Percentiles rank a stretch among this genome's conserved stretches.
phyloP scores from a whole-genome alignment of 2,797 vertebrate species.

The Myripristis jacobus region DNA sequence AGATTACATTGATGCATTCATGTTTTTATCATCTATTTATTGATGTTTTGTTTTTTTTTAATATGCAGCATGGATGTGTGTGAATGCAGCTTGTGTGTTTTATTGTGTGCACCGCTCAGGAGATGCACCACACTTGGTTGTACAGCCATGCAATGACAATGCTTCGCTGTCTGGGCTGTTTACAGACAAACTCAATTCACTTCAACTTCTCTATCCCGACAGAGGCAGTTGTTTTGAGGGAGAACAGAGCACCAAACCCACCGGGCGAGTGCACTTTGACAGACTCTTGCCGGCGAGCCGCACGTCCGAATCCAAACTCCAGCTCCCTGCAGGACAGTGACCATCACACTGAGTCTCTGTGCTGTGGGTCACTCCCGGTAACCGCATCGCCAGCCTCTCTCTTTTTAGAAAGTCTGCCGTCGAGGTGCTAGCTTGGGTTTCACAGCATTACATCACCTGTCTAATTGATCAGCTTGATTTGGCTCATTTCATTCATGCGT shows the following conservation, averaged over 20 bases:
- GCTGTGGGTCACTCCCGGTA: slow-evolving; percentile 53
- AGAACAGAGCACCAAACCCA: slow-evolving; percentile 46
- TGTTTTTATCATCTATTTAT: too few species aligned
- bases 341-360: slow-evolving; percentile 42
- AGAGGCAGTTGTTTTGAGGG: slow-evolving; percentile 40
- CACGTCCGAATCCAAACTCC: slow-evolving; percentile 35
- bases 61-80: too few species aligned
- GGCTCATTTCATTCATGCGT: slow-evolving; percentile 76
- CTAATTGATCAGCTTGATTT: slow-evolving; percentile 77
- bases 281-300: slow-evolving; percentile 38
- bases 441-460: slow-evolving; percentile 80
- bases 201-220: slow-evolving; percentile 43
- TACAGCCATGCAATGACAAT: too few species aligned
- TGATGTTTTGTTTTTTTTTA: too few species aligned
- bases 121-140: too few species aligned
- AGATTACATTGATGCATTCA: too few species aligned
- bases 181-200: slow-evolving; percentile 8
- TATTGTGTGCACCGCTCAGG: too few species aligned
- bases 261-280: slow-evolving; percentile 40
- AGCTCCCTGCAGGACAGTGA: slow-evolving; percentile 51
- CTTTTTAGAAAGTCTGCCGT: slow-evolving; percentile 53
- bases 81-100: too few species aligned
- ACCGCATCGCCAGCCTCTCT: slow-evolving; percentile 31
- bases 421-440: slow-evolving; percentile 68
- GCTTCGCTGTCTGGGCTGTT: too few species aligned